These are phyloP conservation scores for Caenorhabditis remanei DNA, from an alignment of 1,140 invertebrate genomes.

Conservation along the genomic window DNA sequence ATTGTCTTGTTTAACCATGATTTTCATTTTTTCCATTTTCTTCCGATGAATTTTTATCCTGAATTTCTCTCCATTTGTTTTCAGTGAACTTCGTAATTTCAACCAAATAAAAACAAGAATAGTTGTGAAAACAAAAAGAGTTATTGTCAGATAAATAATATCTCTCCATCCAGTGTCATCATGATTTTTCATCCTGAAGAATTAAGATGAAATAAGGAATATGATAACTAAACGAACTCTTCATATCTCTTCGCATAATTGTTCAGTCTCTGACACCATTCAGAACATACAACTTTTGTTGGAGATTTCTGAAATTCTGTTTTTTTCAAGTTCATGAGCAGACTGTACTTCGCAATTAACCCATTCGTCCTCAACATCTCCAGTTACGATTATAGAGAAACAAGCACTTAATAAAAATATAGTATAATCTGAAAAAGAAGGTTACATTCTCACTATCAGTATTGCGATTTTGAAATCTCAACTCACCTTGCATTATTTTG, in stretches of 20 bases:
- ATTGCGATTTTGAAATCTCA: no score
- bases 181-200: not conserved
- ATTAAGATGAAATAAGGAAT: not conserved
- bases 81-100: not conserved
- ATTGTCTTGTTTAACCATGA: not conserved
- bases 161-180: not conserved
- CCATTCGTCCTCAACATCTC: not conserved
- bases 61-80: no score
- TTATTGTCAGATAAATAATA: not conserved
- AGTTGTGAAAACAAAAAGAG: not conserved
- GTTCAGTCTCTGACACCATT: constrained; percentile 7
- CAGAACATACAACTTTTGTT: not conserved
- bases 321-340: no score
- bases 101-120: not conserved
- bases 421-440: not conserved
- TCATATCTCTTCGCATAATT: not conserved
- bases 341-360: constrained; percentile 11
- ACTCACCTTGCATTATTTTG: not conserved
- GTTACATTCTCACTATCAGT: not conserved
- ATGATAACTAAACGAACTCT: not conserved
- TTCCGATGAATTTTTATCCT: not conserved
- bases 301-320: not conserved
- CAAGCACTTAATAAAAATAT: not conserved
- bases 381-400: not conserved
- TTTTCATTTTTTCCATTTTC: not conserved